Base-by-base conservation (phyloP, 2,113 vertebrate species). In the Meriones unguiculatus region DNA sequence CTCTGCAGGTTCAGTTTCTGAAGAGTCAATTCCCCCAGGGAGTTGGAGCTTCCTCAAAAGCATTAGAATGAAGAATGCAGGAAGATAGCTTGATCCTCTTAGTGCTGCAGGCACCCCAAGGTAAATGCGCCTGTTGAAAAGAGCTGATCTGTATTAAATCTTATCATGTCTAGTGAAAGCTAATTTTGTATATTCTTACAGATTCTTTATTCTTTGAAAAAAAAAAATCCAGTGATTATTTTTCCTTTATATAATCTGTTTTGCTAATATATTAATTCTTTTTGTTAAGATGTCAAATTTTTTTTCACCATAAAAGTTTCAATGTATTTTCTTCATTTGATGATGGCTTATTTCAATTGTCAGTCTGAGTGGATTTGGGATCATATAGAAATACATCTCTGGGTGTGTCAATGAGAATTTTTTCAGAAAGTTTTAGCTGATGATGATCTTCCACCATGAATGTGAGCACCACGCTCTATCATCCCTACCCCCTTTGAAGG, bases 61-160 rank as follows among this genome's bases (percentile, higher is more conserved):
- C 75, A 94, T 62, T 20, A 98, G 73, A n/a, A 97, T 52, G 13
- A 87, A 59, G 67, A 96, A 14, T 5, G 92, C 98, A 72, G 98
- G 98, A 38, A 98, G 15, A 67, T 69, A 97, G 78, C 98, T 97
- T 30, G 18, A 1, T 75, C 96, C 98, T 92, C 95, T 86, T 4
- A 98, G 35, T 0, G 90, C 89, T 75, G 94, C 82, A 1, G 98
- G 97, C 94, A 98, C 54, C 14, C 97, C 98, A 41, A 98, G 95
- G 69, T 98, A 98, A 70, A 98, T 96, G 59, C 85, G 30, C 77
- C 98, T 98, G 25, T 65, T 14, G 41, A 62, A 91, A 52, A 87
- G 88, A 15, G 22, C 32, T 28, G 41, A 65, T 88, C n/a, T 6
- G 28, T 25, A 41, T 69, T 87, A 67, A 52, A 32, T 85, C 50